A percentile compares a stretch with the other conserved stretches of the same genome.
These are phyloP conservation scores for Pachliopta kotzebuea DNA, from an alignment of 2,888 invertebrate genomes.

Conservation along the genomic window DNA sequence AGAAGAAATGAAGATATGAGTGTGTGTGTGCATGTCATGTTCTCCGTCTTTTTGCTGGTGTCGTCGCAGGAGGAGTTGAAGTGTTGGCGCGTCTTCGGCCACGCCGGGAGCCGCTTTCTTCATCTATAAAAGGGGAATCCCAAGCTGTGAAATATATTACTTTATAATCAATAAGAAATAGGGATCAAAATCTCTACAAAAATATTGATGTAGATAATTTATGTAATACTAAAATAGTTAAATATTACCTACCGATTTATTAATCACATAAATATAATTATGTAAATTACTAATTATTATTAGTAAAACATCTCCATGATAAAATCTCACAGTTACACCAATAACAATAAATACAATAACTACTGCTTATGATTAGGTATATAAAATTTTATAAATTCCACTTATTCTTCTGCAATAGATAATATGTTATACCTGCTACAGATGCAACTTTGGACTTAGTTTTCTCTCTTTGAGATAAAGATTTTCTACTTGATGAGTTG, in stretches of 20 bases:
- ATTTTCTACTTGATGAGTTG: slow-evolving; percentile 59
- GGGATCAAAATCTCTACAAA: too few relatives aligned
- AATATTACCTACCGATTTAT: too few relatives aligned
- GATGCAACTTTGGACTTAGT: slow-evolving; percentile 55
- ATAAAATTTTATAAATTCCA: too few relatives aligned
- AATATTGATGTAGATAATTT: too few relatives aligned
- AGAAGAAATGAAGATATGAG: slow-evolving; percentile 63
- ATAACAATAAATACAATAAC: too few relatives aligned
- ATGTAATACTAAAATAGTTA: too few relatives aligned
- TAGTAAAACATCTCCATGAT: too few relatives aligned
- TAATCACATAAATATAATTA: too few relatives aligned
- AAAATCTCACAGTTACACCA: too few relatives aligned
- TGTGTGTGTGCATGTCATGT: slow-evolving; percentile 59
- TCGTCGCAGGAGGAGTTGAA: slow-evolving; percentile 63
- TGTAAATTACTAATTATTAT: too few relatives aligned
- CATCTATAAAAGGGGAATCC: slow-evolving; percentile 63
- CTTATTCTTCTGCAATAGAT: too few relatives aligned
- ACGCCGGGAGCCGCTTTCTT: slow-evolving; percentile 57
- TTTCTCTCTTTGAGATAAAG: slow-evolving; percentile 63
- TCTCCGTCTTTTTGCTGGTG: slow-evolving; percentile 64
- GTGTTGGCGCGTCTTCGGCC: slow-evolving; percentile 64
- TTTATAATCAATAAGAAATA: not conserved
- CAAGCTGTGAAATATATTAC: slow-evolving; percentile 44
- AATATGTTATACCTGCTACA: slow-evolving; percentile 42
- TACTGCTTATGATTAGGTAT: too few relatives aligned